Conservation (phyloP, 2,113 vertebrate genomes). For the Porphyrio hochstetteri region DNA sequence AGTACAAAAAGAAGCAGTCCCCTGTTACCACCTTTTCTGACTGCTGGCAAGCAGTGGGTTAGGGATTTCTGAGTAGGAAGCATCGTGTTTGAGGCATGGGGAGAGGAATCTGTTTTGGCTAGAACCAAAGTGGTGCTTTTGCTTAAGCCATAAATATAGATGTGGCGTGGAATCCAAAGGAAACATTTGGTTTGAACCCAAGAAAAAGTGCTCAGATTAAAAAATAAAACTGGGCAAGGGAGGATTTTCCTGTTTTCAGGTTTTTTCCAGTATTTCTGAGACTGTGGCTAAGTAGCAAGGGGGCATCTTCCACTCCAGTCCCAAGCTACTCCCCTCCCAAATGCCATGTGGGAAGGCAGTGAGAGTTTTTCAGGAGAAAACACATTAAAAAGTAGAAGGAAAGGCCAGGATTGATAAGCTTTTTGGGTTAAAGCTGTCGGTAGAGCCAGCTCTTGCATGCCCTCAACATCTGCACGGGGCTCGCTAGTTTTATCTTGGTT, state of each 20-base stretch:
- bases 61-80: background rate
- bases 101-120: background rate
- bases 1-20: background rate
- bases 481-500: background rate
- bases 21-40: background rate
- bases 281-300: fast-evolving
- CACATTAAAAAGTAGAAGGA: fast-evolving
- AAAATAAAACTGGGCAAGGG: fast-evolving
- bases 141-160: background rate
- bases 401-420: background rate
- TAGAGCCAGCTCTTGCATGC: background rate
- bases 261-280: background rate
- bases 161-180: background rate
- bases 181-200: background rate
- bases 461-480: background rate
- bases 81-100: fast-evolving
- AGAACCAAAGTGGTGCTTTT: background rate
- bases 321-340: background rate
- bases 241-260: background rate
- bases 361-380: background rate
- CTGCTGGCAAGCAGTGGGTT: background rate
- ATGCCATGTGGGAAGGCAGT: background rate
- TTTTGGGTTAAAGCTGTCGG: background rate
- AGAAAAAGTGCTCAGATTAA: background rate
- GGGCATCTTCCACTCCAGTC: background rate